phyloP scores from a whole-genome alignment of 2,888 invertebrate genomes.

The Ctena decussata region DNA sequence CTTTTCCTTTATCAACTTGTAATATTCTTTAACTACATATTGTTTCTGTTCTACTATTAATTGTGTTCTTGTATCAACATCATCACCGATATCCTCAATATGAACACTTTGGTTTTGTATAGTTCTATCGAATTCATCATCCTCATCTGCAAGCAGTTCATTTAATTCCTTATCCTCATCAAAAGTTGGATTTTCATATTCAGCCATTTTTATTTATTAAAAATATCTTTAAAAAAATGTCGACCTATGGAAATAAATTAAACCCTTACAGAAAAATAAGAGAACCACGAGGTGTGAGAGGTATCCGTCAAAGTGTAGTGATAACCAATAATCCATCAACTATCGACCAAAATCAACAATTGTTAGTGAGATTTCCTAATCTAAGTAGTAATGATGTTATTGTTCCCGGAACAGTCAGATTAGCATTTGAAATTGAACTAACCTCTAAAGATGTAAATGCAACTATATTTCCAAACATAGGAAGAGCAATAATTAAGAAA shows the following conservation, averaged over 20 bases:
- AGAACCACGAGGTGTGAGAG: constrained; percentile 55
- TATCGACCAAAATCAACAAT: constrained; percentile 63
- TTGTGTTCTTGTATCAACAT: neutral
- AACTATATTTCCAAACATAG: constrained; percentile 53
- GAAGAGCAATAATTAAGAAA: constrained; percentile 60
- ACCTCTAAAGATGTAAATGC: constrained; percentile 42
- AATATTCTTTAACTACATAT: constrained; percentile 11
- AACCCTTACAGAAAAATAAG: constrained; percentile 33
- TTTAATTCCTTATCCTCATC: constrained; percentile 38
- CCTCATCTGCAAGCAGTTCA: constrained; percentile 15
- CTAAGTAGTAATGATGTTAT: constrained; percentile 16
- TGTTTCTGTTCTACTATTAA: constrained; percentile 24
- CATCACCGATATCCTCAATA: constrained; percentile 9
- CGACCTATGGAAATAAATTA: constrained; percentile 14
- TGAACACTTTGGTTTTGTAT: constrained; percentile 8
- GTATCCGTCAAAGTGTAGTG: constrained; percentile 51
- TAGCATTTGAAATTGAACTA: constrained; percentile 58
- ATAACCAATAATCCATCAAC: constrained; percentile 21
- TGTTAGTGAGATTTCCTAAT: constrained; percentile 64
- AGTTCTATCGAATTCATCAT: constrained; percentile 19
- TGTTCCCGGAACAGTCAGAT: constrained; percentile 35
- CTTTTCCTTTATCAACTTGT: constrained; percentile 20
- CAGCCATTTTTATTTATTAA: constrained; percentile 12
- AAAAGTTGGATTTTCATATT: constrained; percentile 15
- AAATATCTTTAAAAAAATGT: constrained; percentile 3